Base-by-base conservation (phyloP, 2,888 invertebrate genomes). In the Drosophila demipolita region DNA sequence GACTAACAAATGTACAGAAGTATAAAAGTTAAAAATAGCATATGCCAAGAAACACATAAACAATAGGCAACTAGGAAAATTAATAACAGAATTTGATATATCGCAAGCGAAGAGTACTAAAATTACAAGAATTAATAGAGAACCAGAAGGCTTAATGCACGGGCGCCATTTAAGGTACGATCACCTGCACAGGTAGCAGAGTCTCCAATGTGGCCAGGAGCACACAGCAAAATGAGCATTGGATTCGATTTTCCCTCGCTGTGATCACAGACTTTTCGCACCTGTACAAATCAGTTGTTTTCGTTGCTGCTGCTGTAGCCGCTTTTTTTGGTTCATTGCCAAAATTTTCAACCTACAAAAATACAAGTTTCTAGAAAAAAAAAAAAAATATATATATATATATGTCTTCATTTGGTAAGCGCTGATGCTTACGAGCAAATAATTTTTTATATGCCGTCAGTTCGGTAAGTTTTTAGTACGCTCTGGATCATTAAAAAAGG, bases 231-330 rank as follows among this genome's bases (percentile, higher is more conserved):
- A 49, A 17, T 33, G 29, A 23, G 52, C 40, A 57, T 40, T 23
- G 53, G 67, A 49, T 66, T 71, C 48, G 64, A 49, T 66, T 68
- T 57, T 73, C 61, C 68, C 54, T 66, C 57, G 48, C 38, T 53
- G 50, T 85, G 89, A 90, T 90, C 89, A 89, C 72, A 90, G 90
- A 71, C 68, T 84, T 90, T 90, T 90, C 90, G 73, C 89, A 90
- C 89, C 89, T 90, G 89, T 77, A 85, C 77, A 89, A 78, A 75
- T 84, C 71, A 68, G 57, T 73, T 73, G 55, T 73, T 72, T 36
- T 78, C 69, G 36, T 58, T 61, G 45, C 62, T 69, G 54, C 58
- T 75, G 45, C 50, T 66, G 42, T 49, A 55, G 61, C 54, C 33
- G 66, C 70, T 74, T 49, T 58, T 83, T 80, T 90, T 87, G 90